Base-by-base conservation (phyloP, 2,888 invertebrate species). In the Nymphalis c-album region DNA sequence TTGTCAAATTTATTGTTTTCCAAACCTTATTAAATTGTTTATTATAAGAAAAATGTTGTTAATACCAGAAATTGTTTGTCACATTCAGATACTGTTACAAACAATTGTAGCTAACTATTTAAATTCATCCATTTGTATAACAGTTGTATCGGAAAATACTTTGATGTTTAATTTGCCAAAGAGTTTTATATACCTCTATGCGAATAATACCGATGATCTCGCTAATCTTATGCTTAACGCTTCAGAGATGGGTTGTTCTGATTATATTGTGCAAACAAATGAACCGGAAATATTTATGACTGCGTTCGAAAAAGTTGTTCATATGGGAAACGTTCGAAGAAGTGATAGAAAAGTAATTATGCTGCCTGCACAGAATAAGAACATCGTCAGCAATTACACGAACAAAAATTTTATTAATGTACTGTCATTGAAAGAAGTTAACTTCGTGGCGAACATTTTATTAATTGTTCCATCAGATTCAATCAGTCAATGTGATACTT, bases 231-330 rank as follows among this genome's bases (percentile, higher is more conserved):
- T 91, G 70, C 66, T 88, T 1, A 71, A 80, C 31, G 82, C 85
- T 1, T 87, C 89, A 1, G 92, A 92, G 80, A 84, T 81, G 55
- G 93, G 92, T 16, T 93, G 93, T 77, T 90, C 91, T 16, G 92
- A 91, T 79, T 92, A 90, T 67, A 79, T 93, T 6, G 82, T 93
- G 13, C 79, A 79, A 71, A 79, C 88, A 79, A 71, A 74, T 63
- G 75, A 91, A 60, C 88, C 93, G 1, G 60, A 76, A 59, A 69
- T 71, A 10, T 91, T 93, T 70, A 84, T 93, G 77, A 64, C 65
- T 6, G 81, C 85, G 0, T 85, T 92, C 63, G 92, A 93, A 70
- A 78, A 79, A 72, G 84, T 85, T 17, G 83, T 84, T 51, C 90
- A 85, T 71, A 66, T 77, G 18, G 89, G 88, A 50, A 84, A 80